Evolutionary conservation across 2,797 vertebrate species (phyloP).

Genomic region (Sebastes goodei): DNA sequence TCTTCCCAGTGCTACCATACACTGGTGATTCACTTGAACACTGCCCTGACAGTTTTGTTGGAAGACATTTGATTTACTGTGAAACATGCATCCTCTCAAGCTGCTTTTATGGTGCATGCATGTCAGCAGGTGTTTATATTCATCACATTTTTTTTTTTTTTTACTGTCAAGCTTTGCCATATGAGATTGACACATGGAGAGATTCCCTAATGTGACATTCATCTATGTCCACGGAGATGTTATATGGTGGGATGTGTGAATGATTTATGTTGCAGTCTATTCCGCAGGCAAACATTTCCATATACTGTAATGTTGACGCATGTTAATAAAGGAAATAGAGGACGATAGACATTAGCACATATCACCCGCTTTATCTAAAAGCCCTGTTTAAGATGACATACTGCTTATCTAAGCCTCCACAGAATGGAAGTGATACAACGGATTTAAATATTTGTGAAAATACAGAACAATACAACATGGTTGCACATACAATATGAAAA

Average conservation of each 20-base stretch:
- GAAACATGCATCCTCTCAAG: slow-evolving; percentile 18
- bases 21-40: slow-evolving; percentile 29
- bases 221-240: slow-evolving; percentile 26
- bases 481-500: not conserved
- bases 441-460: not conserved
- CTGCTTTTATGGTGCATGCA: slow-evolving; percentile 35
- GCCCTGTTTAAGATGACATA: slow-evolving; percentile 3
- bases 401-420: not conserved
- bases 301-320: slow-evolving; percentile 3
- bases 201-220: slow-evolving; percentile 1
- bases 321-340: slow-evolving; percentile 5
- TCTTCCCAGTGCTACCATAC: not conserved
- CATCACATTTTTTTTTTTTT: slow-evolving; percentile 9
- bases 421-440: not conserved
- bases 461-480: not conserved
- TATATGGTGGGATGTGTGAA: slow-evolving; percentile 6
- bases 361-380: slow-evolving; percentile 5
- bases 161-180: slow-evolving; percentile 1
- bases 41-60: slow-evolving; percentile 31
- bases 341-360: not conserved
- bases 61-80: slow-evolving; percentile 50
- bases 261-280: slow-evolving; percentile 34
- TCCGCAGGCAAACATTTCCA: slow-evolving; percentile 13
- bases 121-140: slow-evolving; percentile 45
- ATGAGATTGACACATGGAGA: slow-evolving; percentile 26